A percentile compares a stretch with the other conserved stretches of the same genome.
Conservation (phyloP, 2,888 invertebrate genomes). For the Griposia aprilina region DNA sequence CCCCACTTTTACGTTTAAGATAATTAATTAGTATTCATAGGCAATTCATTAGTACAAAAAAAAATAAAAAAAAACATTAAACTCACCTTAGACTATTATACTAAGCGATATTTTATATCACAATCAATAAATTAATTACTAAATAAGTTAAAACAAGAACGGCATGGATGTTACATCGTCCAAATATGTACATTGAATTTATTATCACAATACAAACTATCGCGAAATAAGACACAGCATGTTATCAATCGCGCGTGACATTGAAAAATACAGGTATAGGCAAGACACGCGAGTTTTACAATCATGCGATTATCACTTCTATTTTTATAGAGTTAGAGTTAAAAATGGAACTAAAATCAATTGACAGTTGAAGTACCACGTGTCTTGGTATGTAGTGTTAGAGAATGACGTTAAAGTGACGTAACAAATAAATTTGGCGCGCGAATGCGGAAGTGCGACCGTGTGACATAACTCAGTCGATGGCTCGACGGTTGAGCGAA, state of each 20-base stretch:
- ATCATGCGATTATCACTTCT: constrained; percentile 26
- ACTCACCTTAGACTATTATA: constrained; percentile 48
- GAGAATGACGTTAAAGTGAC: constrained; percentile 56
- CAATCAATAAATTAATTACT: constrained; percentile 42
- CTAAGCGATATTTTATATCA: constrained; percentile 48
- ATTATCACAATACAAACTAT: constrained; percentile 30
- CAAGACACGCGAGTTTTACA: constrained; percentile 8
- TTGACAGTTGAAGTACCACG: constrained; percentile 56
- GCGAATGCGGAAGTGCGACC: constrained; percentile 46
- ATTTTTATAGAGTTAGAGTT: not conserved
- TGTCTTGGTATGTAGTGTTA: constrained; percentile 27
- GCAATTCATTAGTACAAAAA: not conserved
- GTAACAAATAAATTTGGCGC: constrained; percentile 58
- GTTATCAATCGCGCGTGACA: constrained; percentile 57
- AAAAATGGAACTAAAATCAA: constrained; percentile 20
- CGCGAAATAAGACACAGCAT: constrained; percentile 9
- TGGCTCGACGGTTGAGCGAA: constrained; percentile 28
- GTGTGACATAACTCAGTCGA: constrained; percentile 36
- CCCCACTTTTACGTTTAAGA: not conserved
- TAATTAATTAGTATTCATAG: not conserved
- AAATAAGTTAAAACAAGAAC: constrained; percentile 39
- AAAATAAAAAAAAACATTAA: not conserved
- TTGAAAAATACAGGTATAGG: constrained; percentile 54
- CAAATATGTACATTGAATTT: constrained; percentile 13
- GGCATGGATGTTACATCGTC: constrained; percentile 45